Conservation (phyloP, 2,888 invertebrate species). For the Idaea dimidiata region DNA sequence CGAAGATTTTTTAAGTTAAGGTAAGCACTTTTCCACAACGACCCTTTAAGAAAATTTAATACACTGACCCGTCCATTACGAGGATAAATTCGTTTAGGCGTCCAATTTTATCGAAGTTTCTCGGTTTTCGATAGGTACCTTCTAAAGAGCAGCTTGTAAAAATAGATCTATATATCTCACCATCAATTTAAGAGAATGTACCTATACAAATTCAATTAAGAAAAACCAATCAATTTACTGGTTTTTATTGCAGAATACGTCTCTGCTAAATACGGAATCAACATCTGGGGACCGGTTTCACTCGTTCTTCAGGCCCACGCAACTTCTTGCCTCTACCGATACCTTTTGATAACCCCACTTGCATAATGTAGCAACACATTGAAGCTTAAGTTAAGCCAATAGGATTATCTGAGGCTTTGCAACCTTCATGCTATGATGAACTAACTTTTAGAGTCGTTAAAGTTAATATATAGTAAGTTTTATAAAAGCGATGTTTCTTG, state of each 20-base stretch:
- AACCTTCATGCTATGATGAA: background rate
- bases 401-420: background rate
- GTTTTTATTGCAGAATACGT: constrained; percentile 43
- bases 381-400: constrained; percentile 6
- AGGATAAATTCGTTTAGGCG: background rate
- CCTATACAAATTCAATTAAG: constrained; percentile 8
- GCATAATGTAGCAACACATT: constrained; percentile 21
- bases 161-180: constrained; percentile 11
- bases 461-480: constrained; percentile 26
- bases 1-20: background rate
- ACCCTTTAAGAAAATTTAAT: constrained; percentile 1
- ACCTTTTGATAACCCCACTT: constrained; percentile 29
- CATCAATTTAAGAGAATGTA: background rate
- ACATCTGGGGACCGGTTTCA: constrained; percentile 77
- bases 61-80: constrained; percentile 2
- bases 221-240: constrained; percentile 28
- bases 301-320: constrained; percentile 74
- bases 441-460: background rate
- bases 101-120: background rate
- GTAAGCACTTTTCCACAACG: background rate
- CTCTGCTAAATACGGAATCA: constrained; percentile 51
- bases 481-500: constrained; percentile 51
- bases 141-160: background rate
- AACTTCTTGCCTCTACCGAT: constrained; percentile 51
- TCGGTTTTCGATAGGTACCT: background rate